Evolutionary conservation across 2,113 vertebrate genomes (phyloP).

Genomic region (Dolichallabes microphthalmus): DNA sequence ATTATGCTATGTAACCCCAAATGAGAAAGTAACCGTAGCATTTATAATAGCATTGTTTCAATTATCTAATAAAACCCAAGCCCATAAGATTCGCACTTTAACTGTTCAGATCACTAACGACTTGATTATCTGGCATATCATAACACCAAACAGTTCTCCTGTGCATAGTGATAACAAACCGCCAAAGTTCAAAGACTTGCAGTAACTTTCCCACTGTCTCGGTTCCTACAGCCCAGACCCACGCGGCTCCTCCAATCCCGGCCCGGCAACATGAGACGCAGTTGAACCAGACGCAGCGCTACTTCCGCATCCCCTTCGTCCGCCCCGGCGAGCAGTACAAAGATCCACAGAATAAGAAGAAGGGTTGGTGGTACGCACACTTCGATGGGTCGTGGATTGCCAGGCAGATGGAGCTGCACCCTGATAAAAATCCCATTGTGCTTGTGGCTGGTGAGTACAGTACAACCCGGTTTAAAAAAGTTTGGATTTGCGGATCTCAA

Average conservation of each 20-base stretch:
- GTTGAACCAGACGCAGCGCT: slow-evolving; percentile 88
- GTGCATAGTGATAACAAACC: background rate
- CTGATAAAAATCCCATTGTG: slow-evolving; percentile 93
- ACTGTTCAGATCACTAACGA: background rate
- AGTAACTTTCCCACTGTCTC: background rate
- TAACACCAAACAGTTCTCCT: background rate
- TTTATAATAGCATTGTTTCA: background rate
- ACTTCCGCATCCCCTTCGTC: slow-evolving; percentile 96
- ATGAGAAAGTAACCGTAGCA: background rate
- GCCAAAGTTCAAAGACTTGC: background rate
- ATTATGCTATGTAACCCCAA: background rate
- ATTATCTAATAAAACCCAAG: background rate
- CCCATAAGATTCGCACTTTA: background rate
- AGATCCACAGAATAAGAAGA: slow-evolving; percentile 90
- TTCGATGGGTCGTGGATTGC: slow-evolving; percentile 97
- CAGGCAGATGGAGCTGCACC: slow-evolving; percentile 96
- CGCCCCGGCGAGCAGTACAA: slow-evolving; percentile 93
- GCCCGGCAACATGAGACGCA: slow-evolving; percentile 82
- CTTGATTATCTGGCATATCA: background rate
- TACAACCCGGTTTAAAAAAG: slow-evolving; percentile 27
- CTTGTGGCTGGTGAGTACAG: slow-evolving; percentile 89
- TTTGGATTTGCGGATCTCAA: background rate
- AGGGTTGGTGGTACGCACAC: slow-evolving; percentile 98
- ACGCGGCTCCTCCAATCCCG: slow-evolving; percentile 74
- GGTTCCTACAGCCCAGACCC: slow-evolving; percentile 81